Conservation (phyloP, 2,113 vertebrate genomes). For the Myotis yumanensis region DNA sequence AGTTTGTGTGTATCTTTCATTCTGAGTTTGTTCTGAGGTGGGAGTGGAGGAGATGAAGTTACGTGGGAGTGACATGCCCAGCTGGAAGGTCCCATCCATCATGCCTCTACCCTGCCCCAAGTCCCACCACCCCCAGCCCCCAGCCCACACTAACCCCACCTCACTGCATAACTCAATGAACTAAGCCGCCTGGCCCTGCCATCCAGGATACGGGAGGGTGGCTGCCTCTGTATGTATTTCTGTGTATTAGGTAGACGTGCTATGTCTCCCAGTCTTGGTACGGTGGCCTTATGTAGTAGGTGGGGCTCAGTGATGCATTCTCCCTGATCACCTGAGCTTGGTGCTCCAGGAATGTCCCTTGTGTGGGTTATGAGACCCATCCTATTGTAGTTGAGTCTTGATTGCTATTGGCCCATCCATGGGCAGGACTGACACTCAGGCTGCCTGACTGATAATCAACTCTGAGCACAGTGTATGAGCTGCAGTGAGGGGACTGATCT, state of each 20-base stretch:
- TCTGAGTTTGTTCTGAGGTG: neutral
- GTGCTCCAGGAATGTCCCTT: neutral
- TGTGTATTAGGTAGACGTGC: neutral
- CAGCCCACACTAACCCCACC: neutral
- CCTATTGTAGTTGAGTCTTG: neutral
- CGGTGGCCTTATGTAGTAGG: neutral
- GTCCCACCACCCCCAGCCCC: neutral
- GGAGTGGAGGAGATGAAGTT: neutral
- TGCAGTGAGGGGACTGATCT: neutral
- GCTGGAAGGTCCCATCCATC: neutral
- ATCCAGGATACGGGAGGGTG: neutral
- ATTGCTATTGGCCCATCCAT: neutral
- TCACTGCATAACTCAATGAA: neutral
- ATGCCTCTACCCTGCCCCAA: neutral
- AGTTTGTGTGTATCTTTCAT: neutral
- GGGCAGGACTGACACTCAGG: neutral
- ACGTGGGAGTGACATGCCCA: neutral
- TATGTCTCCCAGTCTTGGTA: neutral
- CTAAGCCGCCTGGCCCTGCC: neutral
- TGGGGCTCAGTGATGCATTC: neutral
- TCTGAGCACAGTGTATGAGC: neutral
- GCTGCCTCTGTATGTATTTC: neutral
- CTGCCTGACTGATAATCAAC: neutral
- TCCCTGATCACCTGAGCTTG: neutral
- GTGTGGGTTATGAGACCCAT: neutral